Evolutionary conservation across 23 tunicate species (phyloP).

Genomic region (Oikopleura dioica): DNA sequence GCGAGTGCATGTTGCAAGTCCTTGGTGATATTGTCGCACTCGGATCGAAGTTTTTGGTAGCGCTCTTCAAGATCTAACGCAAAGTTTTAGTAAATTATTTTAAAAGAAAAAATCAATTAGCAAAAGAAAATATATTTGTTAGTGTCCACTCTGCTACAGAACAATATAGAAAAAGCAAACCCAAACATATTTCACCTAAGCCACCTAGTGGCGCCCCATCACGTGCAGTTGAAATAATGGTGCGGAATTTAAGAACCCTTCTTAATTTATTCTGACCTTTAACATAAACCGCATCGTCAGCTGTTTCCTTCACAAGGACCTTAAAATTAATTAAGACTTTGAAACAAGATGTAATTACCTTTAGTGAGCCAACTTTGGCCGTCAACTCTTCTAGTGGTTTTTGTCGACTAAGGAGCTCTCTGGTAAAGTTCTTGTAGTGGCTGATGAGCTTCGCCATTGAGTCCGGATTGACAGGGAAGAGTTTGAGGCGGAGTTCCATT

Average conservation of each 20-base stretch:
- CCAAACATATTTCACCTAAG: not conserved
- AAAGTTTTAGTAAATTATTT: not conserved
- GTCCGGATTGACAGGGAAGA: not conserved
- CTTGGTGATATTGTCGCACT: not conserved
- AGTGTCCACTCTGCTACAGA: not conserved
- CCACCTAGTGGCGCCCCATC: not conserved
- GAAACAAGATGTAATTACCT: not conserved
- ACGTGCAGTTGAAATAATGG: not conserved
- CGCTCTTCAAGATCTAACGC: not conserved
- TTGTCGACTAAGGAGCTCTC: not conserved
- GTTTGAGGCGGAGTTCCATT: not conserved
- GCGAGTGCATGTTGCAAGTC: not conserved
- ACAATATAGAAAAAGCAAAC: not conserved
- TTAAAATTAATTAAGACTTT: not conserved
- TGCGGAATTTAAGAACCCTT: not conserved
- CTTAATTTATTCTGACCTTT: not conserved
- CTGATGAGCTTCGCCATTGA: not conserved
- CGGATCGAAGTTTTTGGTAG: not conserved
- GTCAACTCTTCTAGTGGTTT: not conserved
- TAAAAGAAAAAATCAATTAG: not conserved
- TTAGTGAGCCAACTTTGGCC: not conserved
- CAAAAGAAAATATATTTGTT: too few species aligned
- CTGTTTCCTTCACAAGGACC: not conserved
- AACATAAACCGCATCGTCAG: not conserved
- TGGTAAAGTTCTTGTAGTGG: not conserved